A percentile compares a stretch with the other conserved stretches of the same genome.
These are phyloP conservation scores for Irena cyanogastra DNA, from an alignment of 2,113 vertebrate species.

Conservation along the genomic window DNA sequence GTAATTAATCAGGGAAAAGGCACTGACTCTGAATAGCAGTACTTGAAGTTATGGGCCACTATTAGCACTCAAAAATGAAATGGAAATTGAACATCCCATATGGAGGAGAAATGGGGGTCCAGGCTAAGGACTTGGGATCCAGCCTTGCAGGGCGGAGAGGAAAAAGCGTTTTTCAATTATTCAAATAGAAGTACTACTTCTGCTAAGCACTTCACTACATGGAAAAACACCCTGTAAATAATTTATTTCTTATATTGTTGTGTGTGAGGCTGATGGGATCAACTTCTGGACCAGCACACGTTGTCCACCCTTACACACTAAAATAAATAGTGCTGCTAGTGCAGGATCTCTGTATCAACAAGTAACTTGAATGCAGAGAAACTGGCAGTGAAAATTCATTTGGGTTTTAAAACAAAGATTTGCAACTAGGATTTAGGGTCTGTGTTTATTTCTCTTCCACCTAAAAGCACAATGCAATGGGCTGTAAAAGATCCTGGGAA, in stretches of 20 bases:
- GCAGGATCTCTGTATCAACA: neutral
- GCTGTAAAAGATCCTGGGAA: neutral
- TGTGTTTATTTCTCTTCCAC: neutral
- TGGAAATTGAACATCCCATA: neutral
- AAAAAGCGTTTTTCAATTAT: neutral
- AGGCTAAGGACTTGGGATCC: neutral
- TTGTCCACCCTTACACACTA: neutral
- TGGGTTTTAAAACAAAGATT: neutral
- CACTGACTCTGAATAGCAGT: neutral
- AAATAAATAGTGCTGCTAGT: neutral
- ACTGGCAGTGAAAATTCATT: neutral
- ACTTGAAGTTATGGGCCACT: neutral
- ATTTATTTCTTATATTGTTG: neutral
- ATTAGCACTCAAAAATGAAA: neutral
- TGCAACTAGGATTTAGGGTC: neutral
- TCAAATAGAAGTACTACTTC: neutral
- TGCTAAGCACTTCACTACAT: neutral
- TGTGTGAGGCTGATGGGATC: neutral
- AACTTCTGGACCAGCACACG: accelerated
- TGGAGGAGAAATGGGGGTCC: neutral
- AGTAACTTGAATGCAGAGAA: neutral
- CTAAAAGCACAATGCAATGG: neutral
- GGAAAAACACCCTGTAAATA: neutral
- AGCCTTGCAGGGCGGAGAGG: neutral
- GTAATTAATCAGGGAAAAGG: conserved; percentile 27